These are phyloP conservation scores for Thymallus thymallus DNA, from an alignment of 2,113 vertebrate species.

Conservation along the genomic window DNA sequence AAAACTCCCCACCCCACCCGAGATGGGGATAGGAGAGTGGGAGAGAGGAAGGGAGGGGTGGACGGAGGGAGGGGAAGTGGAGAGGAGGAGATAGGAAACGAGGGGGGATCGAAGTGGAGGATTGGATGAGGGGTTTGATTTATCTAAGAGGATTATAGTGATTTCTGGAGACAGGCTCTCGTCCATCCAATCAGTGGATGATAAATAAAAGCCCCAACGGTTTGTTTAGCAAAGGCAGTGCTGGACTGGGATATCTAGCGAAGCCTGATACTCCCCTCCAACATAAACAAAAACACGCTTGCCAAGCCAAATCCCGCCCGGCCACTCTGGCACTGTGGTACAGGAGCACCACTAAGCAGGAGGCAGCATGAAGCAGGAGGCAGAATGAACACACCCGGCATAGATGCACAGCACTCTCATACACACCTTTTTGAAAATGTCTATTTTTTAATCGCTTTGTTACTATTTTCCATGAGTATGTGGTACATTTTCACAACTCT, in stretches of 20 bases:
- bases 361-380: neutral
- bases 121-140: constrained; percentile 70
- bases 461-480: too few relatives aligned
- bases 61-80: constrained; percentile 10
- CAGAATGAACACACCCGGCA: neutral
- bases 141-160: constrained; percentile 85
- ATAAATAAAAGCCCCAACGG: constrained; percentile 32
- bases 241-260: constrained; percentile 46
- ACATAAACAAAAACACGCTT: neutral
- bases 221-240: constrained; percentile 33
- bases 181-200: constrained; percentile 60
- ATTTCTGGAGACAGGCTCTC: constrained; percentile 75
- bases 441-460: too few relatives aligned
- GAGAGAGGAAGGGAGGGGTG: constrained; percentile 2
- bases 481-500: too few relatives aligned
- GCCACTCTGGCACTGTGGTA: too few relatives aligned
- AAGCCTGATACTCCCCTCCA: constrained; percentile 18
- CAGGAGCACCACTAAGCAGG: neutral
- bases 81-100: constrained; percentile 32
- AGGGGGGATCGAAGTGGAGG: constrained; percentile 54
- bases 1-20: constrained; percentile 62
- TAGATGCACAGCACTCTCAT: neutral
- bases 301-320: too few relatives aligned
- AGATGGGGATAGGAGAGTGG: constrained; percentile 24
- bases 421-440: too few relatives aligned